These are phyloP conservation scores for Calameuta pallipes DNA, from an alignment of 2,888 invertebrate species.

Conservation along the genomic window DNA sequence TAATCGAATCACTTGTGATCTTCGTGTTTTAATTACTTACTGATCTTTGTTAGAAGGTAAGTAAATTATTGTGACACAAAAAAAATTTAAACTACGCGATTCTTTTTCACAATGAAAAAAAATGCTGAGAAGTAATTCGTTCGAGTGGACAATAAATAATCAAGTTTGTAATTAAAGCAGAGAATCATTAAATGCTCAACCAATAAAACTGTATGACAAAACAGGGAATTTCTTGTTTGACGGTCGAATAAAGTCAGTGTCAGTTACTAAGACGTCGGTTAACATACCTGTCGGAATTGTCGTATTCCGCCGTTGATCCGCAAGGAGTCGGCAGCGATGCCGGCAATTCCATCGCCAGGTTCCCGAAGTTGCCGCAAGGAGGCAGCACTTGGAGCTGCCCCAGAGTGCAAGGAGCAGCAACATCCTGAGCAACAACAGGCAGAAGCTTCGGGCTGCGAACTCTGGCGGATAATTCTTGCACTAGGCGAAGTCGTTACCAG, in stretches of 20 bases:
- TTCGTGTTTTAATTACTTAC: neutral
- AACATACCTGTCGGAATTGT: conserved; percentile 91
- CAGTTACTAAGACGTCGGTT: neutral
- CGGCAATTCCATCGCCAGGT: conserved; percentile 88
- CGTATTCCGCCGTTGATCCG: conserved; percentile 97
- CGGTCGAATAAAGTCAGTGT: conserved; percentile 3
- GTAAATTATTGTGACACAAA: neutral
- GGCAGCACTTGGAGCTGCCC: conserved; percentile 78
- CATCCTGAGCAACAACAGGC: conserved; percentile 65
- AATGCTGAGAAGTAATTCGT: too few species aligned
- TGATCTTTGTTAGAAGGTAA: neutral
- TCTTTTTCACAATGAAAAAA: too few species aligned
- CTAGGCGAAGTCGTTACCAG: conserved; percentile 78
- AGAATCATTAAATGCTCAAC: neutral
- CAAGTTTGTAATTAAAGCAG: neutral
- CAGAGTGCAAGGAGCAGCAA: conserved; percentile 69
- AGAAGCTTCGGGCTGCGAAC: conserved; percentile 85
- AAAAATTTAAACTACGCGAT: neutral
- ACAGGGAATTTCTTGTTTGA: neutral
- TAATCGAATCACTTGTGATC: neutral
- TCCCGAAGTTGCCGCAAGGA: conserved; percentile 87
- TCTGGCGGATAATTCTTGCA: conserved; percentile 86
- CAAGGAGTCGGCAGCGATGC: conserved; percentile 95
- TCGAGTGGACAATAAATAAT: neutral
- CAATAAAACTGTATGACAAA: neutral